Evolutionary conservation across 1,140 invertebrate species (phyloP).

Genomic region (Sycophaga agraensis): DNA sequence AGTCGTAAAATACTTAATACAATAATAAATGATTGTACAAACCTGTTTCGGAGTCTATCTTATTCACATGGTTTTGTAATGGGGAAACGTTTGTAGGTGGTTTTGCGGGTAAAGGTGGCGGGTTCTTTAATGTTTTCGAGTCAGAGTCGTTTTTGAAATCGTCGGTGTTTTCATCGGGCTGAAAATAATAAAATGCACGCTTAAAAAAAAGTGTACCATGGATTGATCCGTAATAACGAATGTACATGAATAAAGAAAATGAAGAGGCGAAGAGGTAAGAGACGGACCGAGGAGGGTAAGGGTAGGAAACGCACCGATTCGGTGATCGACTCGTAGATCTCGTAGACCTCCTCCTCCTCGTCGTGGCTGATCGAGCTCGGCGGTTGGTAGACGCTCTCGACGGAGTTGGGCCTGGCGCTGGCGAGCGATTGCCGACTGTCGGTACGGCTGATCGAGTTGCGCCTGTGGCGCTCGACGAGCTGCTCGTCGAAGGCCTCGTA

Average conservation of each 20-base stretch:
- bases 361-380: slow-evolving; percentile 41
- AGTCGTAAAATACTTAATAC: slow-evolving; percentile 32
- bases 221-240: no score
- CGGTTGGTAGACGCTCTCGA: slow-evolving; percentile 46
- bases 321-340: slow-evolving; percentile 52
- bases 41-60: slow-evolving; percentile 17
- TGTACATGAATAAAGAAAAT: no score
- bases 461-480: slow-evolving; percentile 38
- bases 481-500: slow-evolving; percentile 47
- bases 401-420: slow-evolving; percentile 40
- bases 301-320: slow-evolving; percentile 40
- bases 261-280: no score
- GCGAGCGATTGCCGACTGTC: slow-evolving; percentile 40
- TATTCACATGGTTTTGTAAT: slow-evolving; percentile 10
- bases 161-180: slow-evolving; percentile 42
- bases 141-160: not conserved
- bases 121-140: slow-evolving; percentile 21
- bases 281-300: not conserved
- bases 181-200: no score
- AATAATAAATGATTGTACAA: not conserved
- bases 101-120: slow-evolving; percentile 43
- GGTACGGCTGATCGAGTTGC: slow-evolving; percentile 35
- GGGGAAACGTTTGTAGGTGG: slow-evolving; percentile 29
- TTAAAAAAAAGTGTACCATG: no score
- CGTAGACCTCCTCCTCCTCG: slow-evolving; percentile 44